Percentiles rank a stretch among this genome's conserved stretches.
These are phyloP conservation scores for Cantharis rufa DNA, from an alignment of 2,888 invertebrate genomes.

Conservation along the genomic window DNA sequence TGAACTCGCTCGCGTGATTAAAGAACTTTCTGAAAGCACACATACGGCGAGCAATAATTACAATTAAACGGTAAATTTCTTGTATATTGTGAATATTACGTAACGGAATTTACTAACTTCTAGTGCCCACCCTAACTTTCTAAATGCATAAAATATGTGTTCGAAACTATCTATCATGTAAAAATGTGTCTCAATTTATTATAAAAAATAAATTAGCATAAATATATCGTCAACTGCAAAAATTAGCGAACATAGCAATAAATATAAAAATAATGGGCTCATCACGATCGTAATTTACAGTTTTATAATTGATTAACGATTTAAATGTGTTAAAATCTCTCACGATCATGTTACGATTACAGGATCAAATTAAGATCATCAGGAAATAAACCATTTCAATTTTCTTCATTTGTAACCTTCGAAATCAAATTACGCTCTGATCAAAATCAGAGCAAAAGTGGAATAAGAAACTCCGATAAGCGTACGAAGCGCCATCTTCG, in stretches of 20 bases:
- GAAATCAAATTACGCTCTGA: too few species aligned
- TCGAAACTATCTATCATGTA: constrained; percentile 14
- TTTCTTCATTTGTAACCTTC: neutral
- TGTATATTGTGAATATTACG: constrained; percentile 7
- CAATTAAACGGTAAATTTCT: constrained; percentile 7
- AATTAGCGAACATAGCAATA: neutral
- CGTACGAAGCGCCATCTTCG: too few species aligned
- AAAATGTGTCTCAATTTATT: constrained; percentile 5
- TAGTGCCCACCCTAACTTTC: constrained; percentile 14
- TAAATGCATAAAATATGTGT: constrained; percentile 13
- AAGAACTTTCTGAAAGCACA: constrained; percentile 23
- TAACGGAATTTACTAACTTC: constrained; percentile 15
- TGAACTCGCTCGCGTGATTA: constrained; percentile 22
- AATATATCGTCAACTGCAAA: neutral
- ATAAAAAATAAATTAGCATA: neutral
- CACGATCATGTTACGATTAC: neutral
- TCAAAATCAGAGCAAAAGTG: too few species aligned
- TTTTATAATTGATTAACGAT: neutral
- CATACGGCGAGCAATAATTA: constrained; percentile 4
- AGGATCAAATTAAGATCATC: neutral
- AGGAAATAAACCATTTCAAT: neutral
- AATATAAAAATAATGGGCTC: neutral
- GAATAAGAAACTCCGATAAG: too few species aligned
- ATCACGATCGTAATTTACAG: neutral
- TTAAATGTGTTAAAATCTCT: neutral